Base-by-base conservation (phyloP, 2,888 invertebrate genomes). In the Mythimna pallens region DNA sequence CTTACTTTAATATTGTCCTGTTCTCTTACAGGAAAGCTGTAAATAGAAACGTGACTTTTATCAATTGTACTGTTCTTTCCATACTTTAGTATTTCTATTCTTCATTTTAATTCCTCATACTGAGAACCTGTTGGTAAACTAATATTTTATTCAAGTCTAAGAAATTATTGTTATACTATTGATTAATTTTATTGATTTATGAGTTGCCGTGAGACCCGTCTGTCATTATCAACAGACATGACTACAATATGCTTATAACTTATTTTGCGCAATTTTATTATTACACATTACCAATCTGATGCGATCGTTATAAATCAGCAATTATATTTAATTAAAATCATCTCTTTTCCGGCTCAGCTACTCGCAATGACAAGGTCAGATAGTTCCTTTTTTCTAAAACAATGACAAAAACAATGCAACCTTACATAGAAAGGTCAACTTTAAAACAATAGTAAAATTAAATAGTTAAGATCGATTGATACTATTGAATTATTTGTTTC, bases 401-500 rank as follows among this genome's bases (percentile, higher is more conserved):
- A 89, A 88, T 84, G 76, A 86, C 78, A 86, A 85, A 87, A 88
- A 88, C 87, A 88, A 89, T 87, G 84, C 86, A 87, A 83, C 82
- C 87, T 90, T 87, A 85, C 79, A 80, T 77, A 61, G 78, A 88
- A 91, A 92, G 92, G 92, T 89, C 91, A 86, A 68, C 81, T 74
- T 74, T 88, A 81, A 89, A 91, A 94, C 93, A 94, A 94, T 93
- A 89, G 91, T 90, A 85, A 92, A 91, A 89, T 90, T 89, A 87
- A 89, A 87, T 89, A 88, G 84, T 87, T 88, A 89, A 91, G 90
- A 92, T 86, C 80, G 63, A 86, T 92, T 87, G 89, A 90, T 89
- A 90, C 86, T 89, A 88, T 91, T 91, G 90, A 91, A 91, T 90
- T 89, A 92, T 90, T 91, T 88, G 87, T 90, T 93, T 89, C 88